A percentile compares a stretch with the other conserved stretches of the same genome.
Evolutionary conservation across 1,140 invertebrate species (phyloP).

Genomic region (Melipona quadrifasciata): DNA sequence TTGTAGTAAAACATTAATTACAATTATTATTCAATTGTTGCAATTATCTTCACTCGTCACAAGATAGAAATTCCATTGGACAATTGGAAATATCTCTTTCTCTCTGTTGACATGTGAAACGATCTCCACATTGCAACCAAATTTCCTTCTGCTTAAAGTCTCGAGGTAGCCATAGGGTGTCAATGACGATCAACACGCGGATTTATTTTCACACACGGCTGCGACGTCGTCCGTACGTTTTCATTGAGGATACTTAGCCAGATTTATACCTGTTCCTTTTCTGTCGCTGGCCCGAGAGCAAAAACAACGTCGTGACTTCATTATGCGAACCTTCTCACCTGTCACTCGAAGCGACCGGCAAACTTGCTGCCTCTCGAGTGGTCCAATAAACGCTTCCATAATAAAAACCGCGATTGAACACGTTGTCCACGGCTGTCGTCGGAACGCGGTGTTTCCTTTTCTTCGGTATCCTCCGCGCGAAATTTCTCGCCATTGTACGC

Average conservation of each 20-base stretch:
- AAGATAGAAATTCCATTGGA: too few relatives aligned
- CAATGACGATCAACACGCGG: too few relatives aligned
- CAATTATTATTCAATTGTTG: too few relatives aligned
- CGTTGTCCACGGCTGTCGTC: not conserved
- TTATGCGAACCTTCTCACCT: constrained; percentile 12
- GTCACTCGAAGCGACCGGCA: not conserved
- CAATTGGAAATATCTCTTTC: too few relatives aligned
- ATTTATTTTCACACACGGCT: not conserved
- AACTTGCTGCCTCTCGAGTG: not conserved
- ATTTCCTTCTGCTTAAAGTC: too few relatives aligned
- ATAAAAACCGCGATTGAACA: not conserved
- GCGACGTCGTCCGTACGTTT: not conserved
- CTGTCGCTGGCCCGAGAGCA: not conserved
- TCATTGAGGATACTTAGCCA: not conserved
- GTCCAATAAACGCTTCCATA: not conserved
- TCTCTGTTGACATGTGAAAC: too few relatives aligned
- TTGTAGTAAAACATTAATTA: too few relatives aligned
- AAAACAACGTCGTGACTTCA: not conserved
- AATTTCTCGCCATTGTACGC: too few relatives aligned
- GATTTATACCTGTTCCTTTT: not conserved
- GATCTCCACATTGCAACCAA: too few relatives aligned
- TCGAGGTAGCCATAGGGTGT: too few relatives aligned
- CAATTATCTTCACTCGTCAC: too few relatives aligned
- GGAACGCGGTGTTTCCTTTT: not conserved
- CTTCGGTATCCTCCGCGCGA: not conserved